Percentiles rank a stretch among this genome's conserved stretches.
Evolutionary conservation across 1,140 invertebrate species (phyloP).

Genomic region (Euura lappo): DNA sequence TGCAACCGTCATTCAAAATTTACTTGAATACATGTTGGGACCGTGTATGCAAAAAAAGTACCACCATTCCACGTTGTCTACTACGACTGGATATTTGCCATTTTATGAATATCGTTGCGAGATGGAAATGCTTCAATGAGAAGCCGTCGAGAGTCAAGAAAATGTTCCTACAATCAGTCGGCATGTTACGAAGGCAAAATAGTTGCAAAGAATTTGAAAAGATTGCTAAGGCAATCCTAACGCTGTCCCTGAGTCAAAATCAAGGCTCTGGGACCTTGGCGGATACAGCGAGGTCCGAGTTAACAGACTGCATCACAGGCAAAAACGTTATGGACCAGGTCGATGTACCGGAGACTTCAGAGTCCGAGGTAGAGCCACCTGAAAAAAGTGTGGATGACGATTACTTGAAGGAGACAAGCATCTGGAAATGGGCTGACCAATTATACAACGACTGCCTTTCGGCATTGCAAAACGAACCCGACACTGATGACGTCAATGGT

Average conservation of each 20-base stretch:
- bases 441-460: not conserved
- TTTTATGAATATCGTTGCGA: slow-evolving; percentile 9
- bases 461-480: not conserved
- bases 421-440: not conserved
- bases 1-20: not conserved
- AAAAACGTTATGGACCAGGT: not conserved
- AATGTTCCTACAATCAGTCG: not conserved
- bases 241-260: not conserved
- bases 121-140: not conserved
- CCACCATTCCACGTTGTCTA: slow-evolving; percentile 2
- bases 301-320: not conserved
- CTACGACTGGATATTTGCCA: slow-evolving; percentile 13
- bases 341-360: not conserved
- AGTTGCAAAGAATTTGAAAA: not conserved
- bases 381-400: too few species aligned
- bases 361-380: not conserved
- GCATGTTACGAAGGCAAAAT: not conserved
- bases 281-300: not conserved
- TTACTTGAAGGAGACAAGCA: not conserved
- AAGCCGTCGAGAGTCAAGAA: not conserved
- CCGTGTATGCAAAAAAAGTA: not conserved
- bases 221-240: not conserved
- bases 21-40: not conserved
- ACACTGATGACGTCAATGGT: not conserved
- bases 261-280: not conserved